Percentiles rank a stretch among this genome's conserved stretches.
phyloP scores from a whole-genome alignment of 2,797 vertebrate species.

The Cyprinodon diabolis region DNA sequence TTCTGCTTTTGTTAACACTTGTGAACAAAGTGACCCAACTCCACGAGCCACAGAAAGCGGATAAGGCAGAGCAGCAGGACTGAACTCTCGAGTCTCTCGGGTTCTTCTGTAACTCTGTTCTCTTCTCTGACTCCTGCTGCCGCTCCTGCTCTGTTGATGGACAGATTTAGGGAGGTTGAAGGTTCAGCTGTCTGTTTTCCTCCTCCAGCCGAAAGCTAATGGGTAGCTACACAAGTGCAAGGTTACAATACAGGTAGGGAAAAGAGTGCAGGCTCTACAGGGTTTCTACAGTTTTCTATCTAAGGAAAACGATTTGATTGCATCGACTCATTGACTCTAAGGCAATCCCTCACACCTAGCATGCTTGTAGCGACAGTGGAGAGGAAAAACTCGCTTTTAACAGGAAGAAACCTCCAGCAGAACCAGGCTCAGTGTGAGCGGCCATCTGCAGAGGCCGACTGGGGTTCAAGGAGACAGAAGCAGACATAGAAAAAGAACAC shows the following conservation, averaged over 20 bases:
- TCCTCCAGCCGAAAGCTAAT: slow-evolving; percentile 14
- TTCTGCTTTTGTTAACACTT: not conserved
- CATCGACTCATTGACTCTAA: too few species aligned
- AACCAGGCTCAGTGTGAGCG: too few species aligned
- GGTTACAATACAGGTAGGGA: slow-evolving; percentile 4
- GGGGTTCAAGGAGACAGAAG: too few species aligned
- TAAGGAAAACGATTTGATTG: too few species aligned
- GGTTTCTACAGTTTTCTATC: slow-evolving; percentile 2
- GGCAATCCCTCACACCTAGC: too few species aligned
- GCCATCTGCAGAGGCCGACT: too few species aligned
- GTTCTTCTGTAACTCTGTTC: slow-evolving; percentile 29
- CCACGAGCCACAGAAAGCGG: slow-evolving; percentile 12
- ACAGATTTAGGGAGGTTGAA: slow-evolving; percentile 13
- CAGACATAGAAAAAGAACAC: too few species aligned
- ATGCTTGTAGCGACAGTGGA: too few species aligned
- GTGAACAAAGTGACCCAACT: not conserved
- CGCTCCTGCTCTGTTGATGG: slow-evolving; percentile 34
- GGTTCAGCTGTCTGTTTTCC: slow-evolving; percentile 26
- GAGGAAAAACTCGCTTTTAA: too few species aligned
- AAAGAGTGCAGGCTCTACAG: slow-evolving; percentile 24
- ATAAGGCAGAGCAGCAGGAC: slow-evolving; percentile 12
- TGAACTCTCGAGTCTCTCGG: slow-evolving; percentile 43
- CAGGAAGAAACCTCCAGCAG: too few species aligned
- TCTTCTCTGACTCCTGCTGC: slow-evolving; percentile 11
- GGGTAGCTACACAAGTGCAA: not conserved